A percentile compares a stretch with the other conserved stretches of the same genome.
Conservation (phyloP, 2,888 invertebrate genomes). For the Serripes groenlandicus region DNA sequence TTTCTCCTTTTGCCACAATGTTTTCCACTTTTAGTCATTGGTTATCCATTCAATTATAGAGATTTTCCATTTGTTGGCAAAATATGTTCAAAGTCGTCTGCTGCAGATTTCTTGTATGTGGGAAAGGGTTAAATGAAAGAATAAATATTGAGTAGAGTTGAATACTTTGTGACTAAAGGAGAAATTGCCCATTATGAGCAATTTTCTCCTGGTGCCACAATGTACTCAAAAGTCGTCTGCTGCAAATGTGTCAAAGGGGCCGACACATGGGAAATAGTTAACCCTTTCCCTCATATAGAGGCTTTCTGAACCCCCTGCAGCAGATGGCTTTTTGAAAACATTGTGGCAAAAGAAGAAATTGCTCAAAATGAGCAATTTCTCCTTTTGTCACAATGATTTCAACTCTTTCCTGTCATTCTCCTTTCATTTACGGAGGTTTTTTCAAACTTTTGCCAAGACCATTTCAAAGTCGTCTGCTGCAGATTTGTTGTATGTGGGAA, state of each 20-base stretch:
- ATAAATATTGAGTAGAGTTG: no score
- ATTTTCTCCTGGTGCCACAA: no score
- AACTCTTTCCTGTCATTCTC: neutral
- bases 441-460: no score
- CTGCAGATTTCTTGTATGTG: no score
- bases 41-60: neutral
- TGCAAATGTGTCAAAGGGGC: no score
- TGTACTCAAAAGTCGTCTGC: no score
- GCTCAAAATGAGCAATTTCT: neutral
- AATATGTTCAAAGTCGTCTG: no score
- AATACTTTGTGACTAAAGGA: no score
- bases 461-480: no score
- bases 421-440: no score
- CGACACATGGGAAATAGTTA: neutral
- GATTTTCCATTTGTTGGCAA: neutral
- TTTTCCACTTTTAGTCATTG: neutral
- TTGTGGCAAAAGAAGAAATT: neutral
- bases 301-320: neutral
- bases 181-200: no score
- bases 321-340: constrained; percentile 1
- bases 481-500: neutral
- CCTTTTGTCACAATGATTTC: neutral
- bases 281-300: neutral
- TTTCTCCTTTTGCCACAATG: neutral
- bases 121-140: no score